A percentile compares a stretch with the other conserved stretches of the same genome.
Evolutionary conservation across 1,140 invertebrate species (phyloP).

Genomic region (Bombyx mori): DNA sequence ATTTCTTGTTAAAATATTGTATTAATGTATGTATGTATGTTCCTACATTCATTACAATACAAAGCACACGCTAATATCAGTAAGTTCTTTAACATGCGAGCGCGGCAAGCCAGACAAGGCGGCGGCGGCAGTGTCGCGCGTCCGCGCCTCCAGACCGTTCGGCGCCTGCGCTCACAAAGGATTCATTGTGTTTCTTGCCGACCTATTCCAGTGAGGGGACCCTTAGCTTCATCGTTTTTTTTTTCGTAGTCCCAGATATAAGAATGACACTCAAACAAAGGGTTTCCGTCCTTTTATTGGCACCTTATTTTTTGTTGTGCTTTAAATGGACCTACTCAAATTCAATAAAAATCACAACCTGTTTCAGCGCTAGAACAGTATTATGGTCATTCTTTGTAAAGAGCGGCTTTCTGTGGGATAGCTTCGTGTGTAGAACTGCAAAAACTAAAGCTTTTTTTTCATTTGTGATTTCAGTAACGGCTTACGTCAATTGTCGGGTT

Average conservation of each 20-base stretch:
- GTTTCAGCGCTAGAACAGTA: slow-evolving; percentile 21
- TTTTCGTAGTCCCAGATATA: slow-evolving; percentile 53
- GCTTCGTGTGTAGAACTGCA: too few species aligned
- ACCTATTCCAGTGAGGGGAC: slow-evolving; percentile 47
- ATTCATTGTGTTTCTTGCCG: slow-evolving; percentile 56
- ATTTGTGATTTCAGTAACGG: neutral
- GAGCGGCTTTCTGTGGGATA: too few species aligned
- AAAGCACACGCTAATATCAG: too few species aligned
- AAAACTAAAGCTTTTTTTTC: too few species aligned
- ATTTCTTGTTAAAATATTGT: neutral
- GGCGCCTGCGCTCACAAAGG: slow-evolving; percentile 65
- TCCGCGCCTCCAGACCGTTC: slow-evolving; percentile 56
- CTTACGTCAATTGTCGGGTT: neutral
- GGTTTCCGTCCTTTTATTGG: slow-evolving; percentile 70
- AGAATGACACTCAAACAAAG: slow-evolving; percentile 66
- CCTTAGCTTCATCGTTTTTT: slow-evolving; percentile 43
- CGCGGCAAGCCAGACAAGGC: slow-evolving; percentile 12
- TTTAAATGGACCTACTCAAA: slow-evolving; percentile 57
- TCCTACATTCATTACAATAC: neutral
- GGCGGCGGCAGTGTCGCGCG: slow-evolving; percentile 7
- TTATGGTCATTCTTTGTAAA: too few species aligned
- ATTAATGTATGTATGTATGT: neutral
- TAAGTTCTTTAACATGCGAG: slow-evolving; percentile 18
- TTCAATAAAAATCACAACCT: slow-evolving; percentile 59
- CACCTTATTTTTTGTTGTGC: slow-evolving; percentile 64